Percentiles rank a stretch among this genome's conserved stretches.
Conservation (phyloP, 2,113 vertebrate genomes). For the Poecile atricapillus region DNA sequence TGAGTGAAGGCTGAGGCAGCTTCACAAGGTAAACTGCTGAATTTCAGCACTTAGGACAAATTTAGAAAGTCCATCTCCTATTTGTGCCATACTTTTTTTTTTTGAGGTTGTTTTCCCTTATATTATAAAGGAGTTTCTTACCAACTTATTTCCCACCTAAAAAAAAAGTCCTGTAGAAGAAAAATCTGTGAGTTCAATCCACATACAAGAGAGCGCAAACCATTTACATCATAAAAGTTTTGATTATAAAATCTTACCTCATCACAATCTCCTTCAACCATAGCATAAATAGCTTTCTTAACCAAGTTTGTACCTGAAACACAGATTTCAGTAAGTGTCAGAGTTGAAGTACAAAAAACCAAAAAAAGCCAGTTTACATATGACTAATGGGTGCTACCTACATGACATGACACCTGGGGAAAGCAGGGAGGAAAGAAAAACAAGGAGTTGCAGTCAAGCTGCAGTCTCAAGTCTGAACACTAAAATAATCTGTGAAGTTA, state of each 20-base stretch:
- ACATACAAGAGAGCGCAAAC: not conserved
- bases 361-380: not conserved
- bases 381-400: not conserved
- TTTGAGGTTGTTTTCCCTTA: not conserved
- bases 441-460: conserved; percentile 4
- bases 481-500: not conserved
- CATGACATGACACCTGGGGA: not conserved
- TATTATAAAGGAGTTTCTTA: not conserved
- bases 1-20: not conserved
- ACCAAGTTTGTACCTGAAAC: conserved; percentile 98
- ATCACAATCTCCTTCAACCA: conserved; percentile 99
- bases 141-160: not conserved
- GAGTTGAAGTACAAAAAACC: not conserved
- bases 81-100: not conserved
- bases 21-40: not conserved
- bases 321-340: conserved; percentile 61
- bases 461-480: not conserved
- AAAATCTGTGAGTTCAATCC: conserved; percentile 5
- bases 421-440: not conserved
- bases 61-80: not conserved
- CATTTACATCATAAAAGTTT: not conserved
- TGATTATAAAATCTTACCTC: conserved; percentile 83
- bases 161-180: not conserved
- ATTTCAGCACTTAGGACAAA: not conserved
- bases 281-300: conserved; percentile 99